Conservation (phyloP, 2,797 vertebrate species). For the Channa striata region DNA sequence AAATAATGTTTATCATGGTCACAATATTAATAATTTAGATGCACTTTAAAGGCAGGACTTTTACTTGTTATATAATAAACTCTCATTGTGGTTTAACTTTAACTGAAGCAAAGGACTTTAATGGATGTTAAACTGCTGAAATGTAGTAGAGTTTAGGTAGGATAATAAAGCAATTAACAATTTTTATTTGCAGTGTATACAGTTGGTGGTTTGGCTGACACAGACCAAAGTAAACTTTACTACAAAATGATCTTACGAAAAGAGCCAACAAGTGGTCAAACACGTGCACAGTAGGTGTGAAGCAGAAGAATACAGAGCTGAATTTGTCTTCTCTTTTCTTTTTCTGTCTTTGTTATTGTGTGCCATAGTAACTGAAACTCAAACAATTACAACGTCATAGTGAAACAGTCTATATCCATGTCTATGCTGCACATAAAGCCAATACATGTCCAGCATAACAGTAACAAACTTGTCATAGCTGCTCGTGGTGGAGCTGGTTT, state of each 20-base stretch:
- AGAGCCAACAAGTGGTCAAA: slow-evolving; percentile 64
- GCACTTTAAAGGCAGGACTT: neutral
- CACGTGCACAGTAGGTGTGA: neutral
- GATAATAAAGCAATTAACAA: neutral
- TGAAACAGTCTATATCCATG: too few species aligned
- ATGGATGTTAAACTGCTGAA: neutral
- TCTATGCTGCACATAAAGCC: neutral
- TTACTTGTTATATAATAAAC: too few species aligned
- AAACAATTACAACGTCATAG: too few species aligned
- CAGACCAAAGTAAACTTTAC: neutral
- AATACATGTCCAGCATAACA: neutral
- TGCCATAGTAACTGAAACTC: neutral
- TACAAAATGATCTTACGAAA: slow-evolving; percentile 17
- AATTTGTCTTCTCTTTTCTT: too few species aligned
- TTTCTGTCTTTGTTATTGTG: neutral
- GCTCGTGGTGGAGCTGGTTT: too few species aligned
- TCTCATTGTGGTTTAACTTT: neutral
- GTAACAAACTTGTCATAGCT: neutral
- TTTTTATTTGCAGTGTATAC: neutral
- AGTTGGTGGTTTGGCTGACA: neutral
- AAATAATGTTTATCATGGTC: too few species aligned
- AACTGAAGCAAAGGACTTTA: neutral
- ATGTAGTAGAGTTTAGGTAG: too few species aligned
- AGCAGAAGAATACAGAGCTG: neutral
- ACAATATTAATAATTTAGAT: neutral